Evolutionary conservation across 2,113 vertebrate genomes (phyloP).

Genomic region (Dinomys branickii): DNA sequence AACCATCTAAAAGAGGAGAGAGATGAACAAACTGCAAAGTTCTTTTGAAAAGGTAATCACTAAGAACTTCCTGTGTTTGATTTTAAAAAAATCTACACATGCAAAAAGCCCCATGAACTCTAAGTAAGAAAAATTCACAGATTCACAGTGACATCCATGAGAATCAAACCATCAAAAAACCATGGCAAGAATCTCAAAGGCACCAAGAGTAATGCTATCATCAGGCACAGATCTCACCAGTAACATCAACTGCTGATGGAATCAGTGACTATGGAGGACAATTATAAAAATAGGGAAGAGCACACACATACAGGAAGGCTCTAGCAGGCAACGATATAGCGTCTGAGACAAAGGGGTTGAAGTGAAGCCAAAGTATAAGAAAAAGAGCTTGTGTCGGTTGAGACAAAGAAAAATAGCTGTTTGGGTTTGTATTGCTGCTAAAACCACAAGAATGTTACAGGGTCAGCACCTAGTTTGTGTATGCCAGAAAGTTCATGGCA

Average conservation of each 20-base stretch:
- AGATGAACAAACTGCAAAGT: no score
- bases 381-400: background rate
- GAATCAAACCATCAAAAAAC: background rate
- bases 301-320: background rate
- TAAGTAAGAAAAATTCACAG: background rate
- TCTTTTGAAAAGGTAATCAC: no score
- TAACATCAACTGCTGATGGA: background rate
- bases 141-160: background rate
- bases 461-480: background rate
- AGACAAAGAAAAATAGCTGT: background rate
- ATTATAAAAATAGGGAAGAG: background rate
- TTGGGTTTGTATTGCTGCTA: background rate
- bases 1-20: no score
- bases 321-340: background rate
- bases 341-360: background rate
- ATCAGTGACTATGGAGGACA: background rate
- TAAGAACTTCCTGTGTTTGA: no score
- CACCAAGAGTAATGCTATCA: background rate
- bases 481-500: background rate
- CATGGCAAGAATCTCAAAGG: background rate
- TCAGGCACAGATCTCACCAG: background rate
- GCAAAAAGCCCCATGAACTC: background rate
- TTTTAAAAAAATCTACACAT: background rate
- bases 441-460: conserved; percentile 1
- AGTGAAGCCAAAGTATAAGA: background rate